Conservation (phyloP, 2,797 vertebrate species). For the Pelobates cultripes region DNA sequence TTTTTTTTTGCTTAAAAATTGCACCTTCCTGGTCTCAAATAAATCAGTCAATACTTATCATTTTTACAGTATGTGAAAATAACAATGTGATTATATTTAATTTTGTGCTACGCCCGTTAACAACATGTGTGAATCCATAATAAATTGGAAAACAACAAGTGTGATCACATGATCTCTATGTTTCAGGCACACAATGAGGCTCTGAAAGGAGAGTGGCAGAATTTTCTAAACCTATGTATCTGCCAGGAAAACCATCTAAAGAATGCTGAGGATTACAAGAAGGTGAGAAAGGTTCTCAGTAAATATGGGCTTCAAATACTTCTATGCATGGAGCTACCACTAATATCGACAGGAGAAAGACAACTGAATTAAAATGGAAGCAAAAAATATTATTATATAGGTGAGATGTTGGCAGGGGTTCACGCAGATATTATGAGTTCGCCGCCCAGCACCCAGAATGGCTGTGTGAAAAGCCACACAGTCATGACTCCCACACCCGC, state of each 20-base stretch:
- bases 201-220: slow-evolving; percentile 90
- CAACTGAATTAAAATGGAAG: too few relatives aligned
- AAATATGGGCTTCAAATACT: background rate
- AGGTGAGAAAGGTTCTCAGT: slow-evolving; percentile 68
- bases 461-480: too few relatives aligned
- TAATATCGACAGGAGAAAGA: too few relatives aligned
- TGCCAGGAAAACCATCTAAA: slow-evolving; percentile 93
- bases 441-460: too few relatives aligned
- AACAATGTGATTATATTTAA: background rate
- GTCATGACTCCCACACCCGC: too few relatives aligned
- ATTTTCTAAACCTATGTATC: slow-evolving; percentile 95
- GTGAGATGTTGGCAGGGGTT: too few relatives aligned
- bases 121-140: background rate
- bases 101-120: background rate
- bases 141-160: background rate
- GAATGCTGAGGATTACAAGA: slow-evolving; percentile 84
- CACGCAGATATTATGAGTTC: too few relatives aligned
- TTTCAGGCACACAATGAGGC: slow-evolving; percentile 84
- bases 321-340: background rate
- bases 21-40: too few relatives aligned
- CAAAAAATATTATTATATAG: too few relatives aligned
- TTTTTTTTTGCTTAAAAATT: too few relatives aligned
- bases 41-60: too few relatives aligned
- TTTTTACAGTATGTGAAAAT: too few relatives aligned
- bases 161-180: slow-evolving; percentile 11